phyloP scores from a whole-genome alignment of 2,113 vertebrate species.

The Cephalopterus ornatus region DNA sequence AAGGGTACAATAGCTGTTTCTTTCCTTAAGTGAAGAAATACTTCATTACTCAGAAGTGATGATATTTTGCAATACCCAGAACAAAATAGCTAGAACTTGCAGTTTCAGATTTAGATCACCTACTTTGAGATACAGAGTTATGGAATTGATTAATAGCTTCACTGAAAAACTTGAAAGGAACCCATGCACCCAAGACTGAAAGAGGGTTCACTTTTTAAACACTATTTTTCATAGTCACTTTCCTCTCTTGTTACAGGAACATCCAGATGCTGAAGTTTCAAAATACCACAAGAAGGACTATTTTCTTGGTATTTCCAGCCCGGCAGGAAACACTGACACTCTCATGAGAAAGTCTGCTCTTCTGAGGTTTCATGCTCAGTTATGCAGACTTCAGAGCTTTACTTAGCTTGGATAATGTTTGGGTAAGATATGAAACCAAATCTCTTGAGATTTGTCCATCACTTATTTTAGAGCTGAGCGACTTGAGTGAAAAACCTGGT shows the following conservation, averaged over 20 bases:
- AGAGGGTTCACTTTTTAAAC: neutral
- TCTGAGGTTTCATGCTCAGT: slow-evolving; percentile 59
- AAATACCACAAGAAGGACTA: slow-evolving; percentile 48
- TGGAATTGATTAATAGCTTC: neutral
- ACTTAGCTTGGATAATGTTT: slow-evolving; percentile 63
- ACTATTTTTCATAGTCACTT: neutral
- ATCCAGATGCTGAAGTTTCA: slow-evolving; percentile 23
- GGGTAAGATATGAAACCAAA: slow-evolving; percentile 55
- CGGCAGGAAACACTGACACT: slow-evolving; percentile 48
- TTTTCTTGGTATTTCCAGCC: slow-evolving; percentile 52
- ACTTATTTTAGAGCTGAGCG: slow-evolving; percentile 42
- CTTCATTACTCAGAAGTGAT: neutral
- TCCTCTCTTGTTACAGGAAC: neutral
- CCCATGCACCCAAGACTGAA: neutral
- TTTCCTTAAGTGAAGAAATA: neutral
- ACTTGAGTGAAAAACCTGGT: slow-evolving; percentile 39
- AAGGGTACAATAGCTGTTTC: neutral
- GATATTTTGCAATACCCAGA: neutral
- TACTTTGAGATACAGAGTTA: neutral
- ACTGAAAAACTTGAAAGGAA: neutral
- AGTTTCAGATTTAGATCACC: neutral
- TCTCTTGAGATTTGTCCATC: slow-evolving; percentile 52
- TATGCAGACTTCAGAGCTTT: slow-evolving; percentile 61
- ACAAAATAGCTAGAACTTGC: neutral
- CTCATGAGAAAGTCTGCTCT: slow-evolving; percentile 63